These are phyloP conservation scores for Scyliorhinus canicula DNA, from an alignment of 2,797 vertebrate genomes.

Conservation along the genomic window DNA sequence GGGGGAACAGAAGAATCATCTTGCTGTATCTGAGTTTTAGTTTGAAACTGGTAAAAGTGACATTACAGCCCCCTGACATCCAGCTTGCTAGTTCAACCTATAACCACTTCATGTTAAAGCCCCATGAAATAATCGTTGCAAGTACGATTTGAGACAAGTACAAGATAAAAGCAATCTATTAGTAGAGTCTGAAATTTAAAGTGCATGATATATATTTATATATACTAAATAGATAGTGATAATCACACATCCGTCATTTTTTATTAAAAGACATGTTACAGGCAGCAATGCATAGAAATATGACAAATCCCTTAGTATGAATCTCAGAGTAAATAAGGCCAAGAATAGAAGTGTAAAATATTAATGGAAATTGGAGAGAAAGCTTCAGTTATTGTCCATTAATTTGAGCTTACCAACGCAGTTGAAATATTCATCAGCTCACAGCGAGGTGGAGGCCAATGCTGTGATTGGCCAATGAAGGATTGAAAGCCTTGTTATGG, in stretches of 20 bases:
- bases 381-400: background rate
- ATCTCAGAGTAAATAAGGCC: background rate
- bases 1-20: background rate
- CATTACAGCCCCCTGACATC: background rate
- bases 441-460: no score
- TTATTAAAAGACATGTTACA: background rate
- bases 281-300: background rate
- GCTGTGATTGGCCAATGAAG: background rate
- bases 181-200: background rate
- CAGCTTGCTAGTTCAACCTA: background rate
- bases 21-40: background rate
- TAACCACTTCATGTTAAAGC: background rate
- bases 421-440: background rate
- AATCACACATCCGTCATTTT: background rate
- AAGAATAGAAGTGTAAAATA: background rate
- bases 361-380: background rate
- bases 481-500: background rate
- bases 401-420: background rate
- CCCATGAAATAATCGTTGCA: background rate
- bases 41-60: background rate
- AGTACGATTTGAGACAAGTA: background rate
- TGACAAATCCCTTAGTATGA: background rate
- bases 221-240: background rate
- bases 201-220: background rate
- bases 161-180: background rate